Percentiles rank a stretch among this genome's conserved stretches.
These are phyloP conservation scores for Malurus elegans DNA, from an alignment of 2,113 vertebrate genomes.

Conservation along the genomic window DNA sequence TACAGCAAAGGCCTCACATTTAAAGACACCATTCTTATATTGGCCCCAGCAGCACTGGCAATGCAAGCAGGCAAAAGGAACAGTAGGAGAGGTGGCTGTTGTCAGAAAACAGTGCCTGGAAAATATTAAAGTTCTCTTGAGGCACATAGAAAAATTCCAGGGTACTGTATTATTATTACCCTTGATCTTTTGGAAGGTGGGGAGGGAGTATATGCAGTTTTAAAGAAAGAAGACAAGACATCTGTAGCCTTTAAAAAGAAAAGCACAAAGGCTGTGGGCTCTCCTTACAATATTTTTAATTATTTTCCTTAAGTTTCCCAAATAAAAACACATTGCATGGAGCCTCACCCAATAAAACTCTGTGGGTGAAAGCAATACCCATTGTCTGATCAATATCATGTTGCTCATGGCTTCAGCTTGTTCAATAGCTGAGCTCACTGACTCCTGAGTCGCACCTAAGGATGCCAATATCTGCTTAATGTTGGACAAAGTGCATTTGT, in stretches of 20 bases:
- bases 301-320: conserved; percentile 47
- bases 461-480: conserved; percentile 72
- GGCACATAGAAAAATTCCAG: conserved; percentile 22
- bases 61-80: neutral
- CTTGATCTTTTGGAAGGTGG: conserved; percentile 27
- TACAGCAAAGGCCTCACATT: neutral
- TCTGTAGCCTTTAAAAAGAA: conserved; percentile 45
- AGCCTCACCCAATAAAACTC: conserved; percentile 69
- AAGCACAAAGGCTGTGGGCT: neutral
- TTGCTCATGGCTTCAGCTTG: conserved; percentile 68
- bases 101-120: conserved; percentile 20
- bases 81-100: neutral
- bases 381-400: conserved; percentile 72
- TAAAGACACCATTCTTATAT: neutral
- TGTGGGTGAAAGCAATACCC: conserved; percentile 67
- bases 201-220: neutral
- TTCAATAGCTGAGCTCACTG: conserved; percentile 70
- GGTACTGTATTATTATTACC: neutral
- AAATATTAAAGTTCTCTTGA: conserved; percentile 43
- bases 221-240: conserved; percentile 22
- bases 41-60: neutral
- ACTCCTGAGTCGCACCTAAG: conserved; percentile 50
- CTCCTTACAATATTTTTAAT: conserved; percentile 45
- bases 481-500: conserved; percentile 67
- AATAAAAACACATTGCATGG: conserved; percentile 49